Evolutionary conservation across 2,113 vertebrate genomes (phyloP), one percentile per base, ranked within the genome.

Genomic region (Brevimyrus niger): DNA sequence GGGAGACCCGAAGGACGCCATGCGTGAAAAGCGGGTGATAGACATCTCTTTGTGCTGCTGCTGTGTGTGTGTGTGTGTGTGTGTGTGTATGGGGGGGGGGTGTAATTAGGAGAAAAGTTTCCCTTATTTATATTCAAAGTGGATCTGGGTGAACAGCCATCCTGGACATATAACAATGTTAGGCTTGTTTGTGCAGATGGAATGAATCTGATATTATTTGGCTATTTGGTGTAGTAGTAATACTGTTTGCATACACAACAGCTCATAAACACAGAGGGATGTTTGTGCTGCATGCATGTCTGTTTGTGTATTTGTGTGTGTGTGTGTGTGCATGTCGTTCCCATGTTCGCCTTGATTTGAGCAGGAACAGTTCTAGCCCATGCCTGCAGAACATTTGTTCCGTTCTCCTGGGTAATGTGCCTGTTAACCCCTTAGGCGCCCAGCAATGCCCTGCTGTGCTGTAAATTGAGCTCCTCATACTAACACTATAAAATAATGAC

Each of bases 381-480:
- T 9, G 27, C 23, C 6, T 27, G 21, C 85, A 4, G 44, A 38
- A 69, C 7, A 19, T 65, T 50, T 50, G 48, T n/a, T 15, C 21
- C 42, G 7, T 42, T n/a, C 31, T n/a, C 69, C 17, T 82, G 47
- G 9, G 76, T 38, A 27, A 53, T 42, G 47, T 4, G 38, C 48
- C 47, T 86, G 23, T 86, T 50, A 13, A 4, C 50, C 35, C 47
- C 27, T 19, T 21, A 3, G 47, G 69, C 48, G 2, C 94, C 94
- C 91, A 91, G 91, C 88, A 76, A 94, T 91, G 93, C 90, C 93
- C 87, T 92, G 94, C 96, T 95, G 89, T 92, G 91, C 92, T 95
- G 92, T 95, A 95, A 97, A 97, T 97, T 95, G 94, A 95, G 92
- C 94, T 92, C 94, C 85, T 53, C 15, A 15, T 88, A 91, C 91